Evolutionary conservation across 2,797 vertebrate species (phyloP).

Genomic region (Pseudochirops cupreus): DNA sequence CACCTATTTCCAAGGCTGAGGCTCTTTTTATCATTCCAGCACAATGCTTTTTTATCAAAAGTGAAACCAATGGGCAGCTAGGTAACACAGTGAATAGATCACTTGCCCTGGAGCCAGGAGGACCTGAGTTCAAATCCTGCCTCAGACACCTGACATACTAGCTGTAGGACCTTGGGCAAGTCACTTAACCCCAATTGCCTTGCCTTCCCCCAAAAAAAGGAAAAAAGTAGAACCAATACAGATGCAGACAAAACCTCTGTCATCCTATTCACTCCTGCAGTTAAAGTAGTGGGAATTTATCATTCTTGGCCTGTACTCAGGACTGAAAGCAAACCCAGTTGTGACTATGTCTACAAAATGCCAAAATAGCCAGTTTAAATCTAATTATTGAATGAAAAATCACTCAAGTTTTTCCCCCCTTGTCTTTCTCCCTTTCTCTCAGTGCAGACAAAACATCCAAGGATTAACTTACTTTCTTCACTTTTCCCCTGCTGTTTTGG

Average conservation of each 20-base stretch:
- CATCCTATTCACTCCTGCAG: background rate
- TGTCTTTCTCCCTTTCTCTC: background rate
- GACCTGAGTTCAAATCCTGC: too few species aligned
- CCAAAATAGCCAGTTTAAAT: background rate
- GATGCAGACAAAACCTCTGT: background rate
- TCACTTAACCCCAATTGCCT: too few species aligned
- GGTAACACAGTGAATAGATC: too few species aligned
- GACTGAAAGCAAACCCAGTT: background rate
- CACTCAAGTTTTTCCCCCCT: background rate
- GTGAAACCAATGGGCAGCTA: too few species aligned
- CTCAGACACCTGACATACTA: too few species aligned
- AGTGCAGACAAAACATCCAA: background rate
- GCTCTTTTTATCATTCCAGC: background rate
- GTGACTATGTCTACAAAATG: background rate
- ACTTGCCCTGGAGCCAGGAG: too few species aligned
- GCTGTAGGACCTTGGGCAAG: too few species aligned
- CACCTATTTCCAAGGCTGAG: background rate
- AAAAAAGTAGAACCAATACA: background rate
- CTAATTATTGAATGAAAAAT: conserved; percentile 2
- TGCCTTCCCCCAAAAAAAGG: too few species aligned
- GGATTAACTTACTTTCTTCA: background rate
- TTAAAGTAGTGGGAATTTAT: background rate
- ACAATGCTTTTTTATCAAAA: background rate
- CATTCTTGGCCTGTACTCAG: background rate
- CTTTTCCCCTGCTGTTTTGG: background rate